These are phyloP conservation scores for Ptiloglossa arizonensis DNA, from an alignment of 1,140 invertebrate genomes.

Conservation along the genomic window DNA sequence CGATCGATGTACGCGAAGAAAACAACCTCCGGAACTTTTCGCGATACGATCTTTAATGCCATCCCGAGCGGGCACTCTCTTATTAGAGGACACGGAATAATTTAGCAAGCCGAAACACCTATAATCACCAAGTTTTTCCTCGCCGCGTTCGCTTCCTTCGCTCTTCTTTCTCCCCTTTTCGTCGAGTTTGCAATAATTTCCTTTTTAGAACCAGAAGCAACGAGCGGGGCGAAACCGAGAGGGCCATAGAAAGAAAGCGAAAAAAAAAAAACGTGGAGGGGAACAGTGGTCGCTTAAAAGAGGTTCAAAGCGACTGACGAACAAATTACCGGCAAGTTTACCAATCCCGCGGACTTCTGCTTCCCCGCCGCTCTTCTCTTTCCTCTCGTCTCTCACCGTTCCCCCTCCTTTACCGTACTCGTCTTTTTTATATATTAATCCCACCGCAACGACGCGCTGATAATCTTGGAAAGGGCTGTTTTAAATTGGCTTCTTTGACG, in stretches of 20 bases:
- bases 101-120: conserved; percentile 62
- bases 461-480: conserved; percentile 81
- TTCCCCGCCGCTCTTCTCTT: conserved; percentile 11
- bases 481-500: conserved; percentile 82
- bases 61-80: conserved; percentile 16
- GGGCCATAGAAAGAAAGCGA: conserved; percentile 4
- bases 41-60: conserved; percentile 44
- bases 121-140: conserved; percentile 66
- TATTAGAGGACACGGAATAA: conserved; percentile 41
- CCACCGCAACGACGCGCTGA: conserved; percentile 68
- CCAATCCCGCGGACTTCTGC: conserved; percentile 70
- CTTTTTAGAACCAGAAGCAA: conserved; percentile 38
- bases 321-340: conserved; percentile 79
- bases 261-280: conserved; percentile 24
- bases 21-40: conserved; percentile 32
- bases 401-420: conserved; percentile 4
- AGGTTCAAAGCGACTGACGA: conserved; percentile 71
- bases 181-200: conserved; percentile 33
- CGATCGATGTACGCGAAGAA: conserved; percentile 39
- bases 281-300: conserved; percentile 66
- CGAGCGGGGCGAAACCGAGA: too few species aligned
- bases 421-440: conserved; percentile 63
- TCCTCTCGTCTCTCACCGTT: conserved; percentile 15
- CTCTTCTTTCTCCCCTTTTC: neutral
- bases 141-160: neutral